Base-by-base conservation (phyloP, 2,797 vertebrate genomes). In the Hyperoplus lanceolatus region DNA sequence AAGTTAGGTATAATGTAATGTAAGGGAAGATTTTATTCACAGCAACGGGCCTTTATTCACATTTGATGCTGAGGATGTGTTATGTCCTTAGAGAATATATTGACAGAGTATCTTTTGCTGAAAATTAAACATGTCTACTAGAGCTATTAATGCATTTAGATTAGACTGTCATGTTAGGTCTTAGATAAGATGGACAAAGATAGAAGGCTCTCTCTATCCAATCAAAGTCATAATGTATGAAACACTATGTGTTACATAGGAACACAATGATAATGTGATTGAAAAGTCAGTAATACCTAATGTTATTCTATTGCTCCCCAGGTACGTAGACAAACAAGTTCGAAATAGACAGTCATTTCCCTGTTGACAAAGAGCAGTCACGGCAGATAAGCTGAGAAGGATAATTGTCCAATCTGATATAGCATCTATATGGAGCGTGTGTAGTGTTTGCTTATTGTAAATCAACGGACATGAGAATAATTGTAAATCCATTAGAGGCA, bases 391-490 rank as follows among this genome's bases (percentile, higher is more conserved):
- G 81, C 82, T 9, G 59, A 70, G 75, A 56, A 13, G 68, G 80
- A 90, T 91, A 90, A 91, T 85, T 88, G 81, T 65, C 62, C 59
- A 50, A 81, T 90, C 84, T 62, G 80, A 84, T 87, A 82, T 77
- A 65, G 62, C 62, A 75, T 87, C 79, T 79, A 60, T 68, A 69
- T 39, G 62, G 29, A 85, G 77, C 0, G 3, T n/a, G 69, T 62
- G 21, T 73, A 59, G 62, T 79, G 73, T 84, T 90, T 74, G 80
- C 82, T 82, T 84, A 72, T 83, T 86, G 77, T 82, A 77, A 89
- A 88, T 83, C 79, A 80, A 82, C 77, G 74, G 58, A 69, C 66
- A 77, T 56, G 63, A 55, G 48, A 70, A 50, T 73, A 82, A 84
- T 87, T 77, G 78, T 65, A 76, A 56, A 63, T 62, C 80, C 63